A percentile compares a stretch with the other conserved stretches of the same genome.
Evolutionary conservation across 2,888 invertebrate species (phyloP).

Genomic region (Tineola bisselliella): DNA sequence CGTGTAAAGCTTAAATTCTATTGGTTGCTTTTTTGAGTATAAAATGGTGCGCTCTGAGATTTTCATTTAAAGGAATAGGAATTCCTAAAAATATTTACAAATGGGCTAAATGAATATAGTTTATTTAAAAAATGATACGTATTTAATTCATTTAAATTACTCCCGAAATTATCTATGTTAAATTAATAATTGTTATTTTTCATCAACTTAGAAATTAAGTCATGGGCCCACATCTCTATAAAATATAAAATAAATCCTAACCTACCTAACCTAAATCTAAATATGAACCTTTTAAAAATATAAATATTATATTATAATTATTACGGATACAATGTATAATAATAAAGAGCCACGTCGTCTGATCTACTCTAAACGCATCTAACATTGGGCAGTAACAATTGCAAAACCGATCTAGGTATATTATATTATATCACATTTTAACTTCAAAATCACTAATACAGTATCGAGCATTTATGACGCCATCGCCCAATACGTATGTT

Average conservation of each 20-base stretch:
- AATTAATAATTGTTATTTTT: neutral
- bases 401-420: neutral
- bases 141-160: neutral
- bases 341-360: neutral
- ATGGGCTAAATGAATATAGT: neutral
- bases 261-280: constrained; percentile 4
- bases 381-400: constrained; percentile 4
- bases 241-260: constrained; percentile 33
- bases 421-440: neutral
- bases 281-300: neutral
- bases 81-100: neutral
- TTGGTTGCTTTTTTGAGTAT: neutral
- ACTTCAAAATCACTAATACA: neutral
- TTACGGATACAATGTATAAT: neutral
- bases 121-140: neutral
- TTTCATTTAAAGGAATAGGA: neutral
- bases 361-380: neutral
- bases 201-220: constrained; percentile 34
- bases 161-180: neutral
- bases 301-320: too few relatives aligned
- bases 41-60: neutral
- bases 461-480: neutral
- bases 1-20: neutral
- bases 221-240: constrained; percentile 63
- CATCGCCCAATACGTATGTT: neutral